A percentile compares a stretch with the other conserved stretches of the same genome.
Conservation (phyloP, 2,797 vertebrate genomes). For the Calcarius lapponicus region DNA sequence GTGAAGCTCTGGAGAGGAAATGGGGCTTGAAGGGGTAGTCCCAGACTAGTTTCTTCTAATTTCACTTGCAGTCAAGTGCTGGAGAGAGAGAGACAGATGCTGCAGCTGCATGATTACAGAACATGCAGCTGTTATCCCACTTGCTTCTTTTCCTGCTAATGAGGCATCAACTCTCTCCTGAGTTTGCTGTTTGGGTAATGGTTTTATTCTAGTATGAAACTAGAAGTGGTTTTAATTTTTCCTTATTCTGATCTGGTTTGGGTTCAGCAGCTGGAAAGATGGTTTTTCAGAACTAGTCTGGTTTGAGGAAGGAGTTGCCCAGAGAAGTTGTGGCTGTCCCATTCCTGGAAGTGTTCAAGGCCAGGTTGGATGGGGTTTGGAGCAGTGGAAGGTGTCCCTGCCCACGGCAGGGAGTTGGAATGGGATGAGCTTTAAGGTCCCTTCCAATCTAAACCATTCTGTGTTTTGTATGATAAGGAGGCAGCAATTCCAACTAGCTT, state of each 20-base stretch:
- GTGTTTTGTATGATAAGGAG: background rate
- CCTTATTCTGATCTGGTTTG: background rate
- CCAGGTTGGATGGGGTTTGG: background rate
- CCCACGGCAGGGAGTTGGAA: background rate
- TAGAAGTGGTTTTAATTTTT: background rate
- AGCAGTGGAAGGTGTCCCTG: background rate
- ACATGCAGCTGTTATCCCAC: constrained; percentile 59
- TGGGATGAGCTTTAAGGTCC: background rate
- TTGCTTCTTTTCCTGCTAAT: constrained; percentile 50
- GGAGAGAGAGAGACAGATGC: constrained; percentile 58
- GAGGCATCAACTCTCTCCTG: constrained; percentile 53
- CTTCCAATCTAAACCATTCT: background rate
- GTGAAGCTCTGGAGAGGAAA: constrained; percentile 29
- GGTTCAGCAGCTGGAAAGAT: background rate
- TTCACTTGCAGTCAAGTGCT: constrained; percentile 38
- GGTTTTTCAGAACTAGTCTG: background rate
- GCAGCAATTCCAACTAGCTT: background rate
- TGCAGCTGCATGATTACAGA: constrained; percentile 63
- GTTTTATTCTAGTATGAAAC: background rate
- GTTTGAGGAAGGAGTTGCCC: background rate
- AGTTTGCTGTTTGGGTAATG: constrained; percentile 27
- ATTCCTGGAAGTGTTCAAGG: background rate
- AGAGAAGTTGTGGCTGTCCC: background rate
- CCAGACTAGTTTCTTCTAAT: constrained; percentile 53
- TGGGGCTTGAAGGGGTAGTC: constrained; percentile 24